Percentiles rank a stretch among this genome's conserved stretches.
phyloP scores from a whole-genome alignment of 2,888 invertebrate genomes.

The Melanostoma mellinum region DNA sequence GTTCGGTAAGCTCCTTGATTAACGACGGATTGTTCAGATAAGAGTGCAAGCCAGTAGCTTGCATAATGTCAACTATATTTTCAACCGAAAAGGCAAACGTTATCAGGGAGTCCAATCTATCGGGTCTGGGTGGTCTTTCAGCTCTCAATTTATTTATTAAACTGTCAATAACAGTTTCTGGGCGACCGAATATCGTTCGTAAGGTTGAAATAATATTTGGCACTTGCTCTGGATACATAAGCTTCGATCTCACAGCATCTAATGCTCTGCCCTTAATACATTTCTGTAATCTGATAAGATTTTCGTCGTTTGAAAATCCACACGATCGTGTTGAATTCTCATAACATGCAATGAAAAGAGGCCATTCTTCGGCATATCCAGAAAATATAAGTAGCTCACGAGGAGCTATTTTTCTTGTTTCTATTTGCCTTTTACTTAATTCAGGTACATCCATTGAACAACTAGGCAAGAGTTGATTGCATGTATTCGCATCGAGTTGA shows the following conservation, averaged over 20 bases:
- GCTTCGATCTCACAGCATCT: slow-evolving; percentile 46
- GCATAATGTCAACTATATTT: slow-evolving; percentile 13
- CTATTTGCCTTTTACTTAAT: slow-evolving; percentile 25
- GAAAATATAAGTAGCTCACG: slow-evolving; percentile 58
- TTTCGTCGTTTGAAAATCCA: slow-evolving; percentile 45
- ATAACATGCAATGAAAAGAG: slow-evolving; percentile 60
- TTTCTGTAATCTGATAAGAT: slow-evolving; percentile 29
- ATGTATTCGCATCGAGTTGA: too few species aligned
- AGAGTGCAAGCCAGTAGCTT: not conserved
- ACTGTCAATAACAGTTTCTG: slow-evolving; percentile 3
- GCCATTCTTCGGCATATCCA: slow-evolving; percentile 62
- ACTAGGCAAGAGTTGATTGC: too few species aligned
- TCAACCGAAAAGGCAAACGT: slow-evolving; percentile 10
- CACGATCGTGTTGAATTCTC: slow-evolving; percentile 59
- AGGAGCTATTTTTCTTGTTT: slow-evolving; percentile 60
- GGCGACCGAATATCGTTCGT: not conserved
- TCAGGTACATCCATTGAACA: too few species aligned
- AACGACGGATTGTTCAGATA: not conserved
- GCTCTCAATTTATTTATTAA: slow-evolving; percentile 1
- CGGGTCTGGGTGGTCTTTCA: not conserved
- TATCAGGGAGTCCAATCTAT: not conserved
- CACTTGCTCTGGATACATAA: not conserved
- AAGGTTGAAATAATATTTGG: slow-evolving; percentile 6
- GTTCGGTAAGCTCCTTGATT: not conserved
- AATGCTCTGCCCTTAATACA: slow-evolving; percentile 35